Percentiles rank a stretch among this genome's conserved stretches.
phyloP scores from a whole-genome alignment of 2,113 vertebrate species.

The Pomatostomus ruficeps region DNA sequence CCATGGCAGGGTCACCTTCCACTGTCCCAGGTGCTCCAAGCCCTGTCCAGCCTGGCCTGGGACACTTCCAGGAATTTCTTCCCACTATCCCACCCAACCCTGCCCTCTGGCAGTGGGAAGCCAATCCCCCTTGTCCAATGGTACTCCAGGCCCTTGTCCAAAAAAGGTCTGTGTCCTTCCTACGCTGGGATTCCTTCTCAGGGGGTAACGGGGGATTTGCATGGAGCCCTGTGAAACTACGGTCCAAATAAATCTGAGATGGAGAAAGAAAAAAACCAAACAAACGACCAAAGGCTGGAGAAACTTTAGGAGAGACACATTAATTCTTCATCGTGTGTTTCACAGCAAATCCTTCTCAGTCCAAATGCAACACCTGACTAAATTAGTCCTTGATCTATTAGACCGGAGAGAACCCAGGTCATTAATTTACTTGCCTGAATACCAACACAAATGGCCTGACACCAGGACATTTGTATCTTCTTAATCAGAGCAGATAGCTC shows the following conservation, averaged over 20 bases:
- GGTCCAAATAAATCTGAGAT: not conserved
- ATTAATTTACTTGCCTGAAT: not conserved
- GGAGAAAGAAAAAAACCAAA: not conserved
- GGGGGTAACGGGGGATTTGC: not conserved
- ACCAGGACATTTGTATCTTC: not conserved
- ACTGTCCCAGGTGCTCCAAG: not conserved
- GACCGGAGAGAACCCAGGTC: not conserved
- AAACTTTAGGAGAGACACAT: not conserved
- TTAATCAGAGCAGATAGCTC: not conserved
- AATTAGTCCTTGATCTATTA: not conserved
- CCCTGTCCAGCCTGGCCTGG: fast-evolving
- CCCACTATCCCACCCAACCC: not conserved
- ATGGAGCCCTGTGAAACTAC: not conserved
- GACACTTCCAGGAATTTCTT: not conserved
- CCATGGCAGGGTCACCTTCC: not conserved
- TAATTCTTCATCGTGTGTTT: not conserved
- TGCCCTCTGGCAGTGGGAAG: not conserved
- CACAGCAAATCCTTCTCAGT: not conserved
- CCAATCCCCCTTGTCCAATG: not conserved
- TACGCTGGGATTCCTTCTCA: not conserved
- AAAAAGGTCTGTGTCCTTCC: not conserved
- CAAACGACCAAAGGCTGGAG: not conserved
- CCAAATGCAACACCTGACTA: not conserved
- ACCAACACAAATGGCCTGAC: not conserved
- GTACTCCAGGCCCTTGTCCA: not conserved